A percentile compares a stretch with the other conserved stretches of the same genome.
phyloP scores from a whole-genome alignment of 2,113 vertebrate genomes.

The Cairina moschata region DNA sequence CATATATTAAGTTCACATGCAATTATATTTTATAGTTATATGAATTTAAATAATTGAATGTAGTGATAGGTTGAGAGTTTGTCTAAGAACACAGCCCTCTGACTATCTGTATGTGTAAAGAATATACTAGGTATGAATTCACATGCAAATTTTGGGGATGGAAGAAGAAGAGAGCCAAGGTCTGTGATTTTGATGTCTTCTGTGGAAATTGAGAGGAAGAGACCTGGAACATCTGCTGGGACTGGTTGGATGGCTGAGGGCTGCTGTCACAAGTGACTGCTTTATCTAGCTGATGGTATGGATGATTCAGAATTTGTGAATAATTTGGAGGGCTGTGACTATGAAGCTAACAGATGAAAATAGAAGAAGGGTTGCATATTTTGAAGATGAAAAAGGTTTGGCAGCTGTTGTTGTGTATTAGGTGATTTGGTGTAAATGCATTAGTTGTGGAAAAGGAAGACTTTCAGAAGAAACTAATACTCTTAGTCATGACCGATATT shows the following conservation, averaged over 20 bases:
- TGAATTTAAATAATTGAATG: no score
- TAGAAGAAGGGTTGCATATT: not conserved
- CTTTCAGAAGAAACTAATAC: not conserved
- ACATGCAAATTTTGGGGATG: not conserved
- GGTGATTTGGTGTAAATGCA: fast-evolving
- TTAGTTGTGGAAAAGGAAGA: not conserved
- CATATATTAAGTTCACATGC: no score
- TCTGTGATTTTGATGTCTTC: not conserved
- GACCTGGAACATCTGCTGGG: not conserved
- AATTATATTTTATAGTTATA: no score
- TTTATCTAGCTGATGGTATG: not conserved
- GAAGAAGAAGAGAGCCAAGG: not conserved
- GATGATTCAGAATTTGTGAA: not conserved
- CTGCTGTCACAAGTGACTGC: not conserved
- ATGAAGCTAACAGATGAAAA: not conserved
- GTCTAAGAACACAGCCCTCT: not conserved
- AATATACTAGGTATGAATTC: not conserved
- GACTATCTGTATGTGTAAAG: not conserved
- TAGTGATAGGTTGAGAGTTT: not conserved
- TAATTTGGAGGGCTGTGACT: not conserved
- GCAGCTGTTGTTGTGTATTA: not conserved
- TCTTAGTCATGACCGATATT: not conserved
- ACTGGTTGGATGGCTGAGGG: not conserved
- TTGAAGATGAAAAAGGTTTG: not conserved
- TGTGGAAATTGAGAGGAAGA: not conserved